Percentiles rank a stretch among this genome's conserved stretches.
Evolutionary conservation across 2,888 invertebrate genomes (phyloP).

Genomic region (Heliconius sara): DNA sequence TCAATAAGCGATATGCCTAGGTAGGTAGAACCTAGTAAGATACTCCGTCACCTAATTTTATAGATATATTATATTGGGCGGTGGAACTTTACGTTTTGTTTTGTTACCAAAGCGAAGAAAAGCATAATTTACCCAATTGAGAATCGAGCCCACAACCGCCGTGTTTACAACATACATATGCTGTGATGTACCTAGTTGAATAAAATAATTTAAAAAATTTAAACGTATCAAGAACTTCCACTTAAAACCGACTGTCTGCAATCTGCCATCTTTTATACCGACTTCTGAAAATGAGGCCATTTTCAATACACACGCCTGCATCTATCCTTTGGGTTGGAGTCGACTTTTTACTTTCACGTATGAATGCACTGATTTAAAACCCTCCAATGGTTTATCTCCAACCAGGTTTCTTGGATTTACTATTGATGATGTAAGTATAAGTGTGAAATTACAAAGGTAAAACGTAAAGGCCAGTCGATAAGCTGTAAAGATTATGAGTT

Average conservation of each 20-base stretch:
- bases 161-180: neutral
- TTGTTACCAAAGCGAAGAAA: too few relatives aligned
- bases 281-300: constrained; percentile 64
- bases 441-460: neutral
- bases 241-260: constrained; percentile 72
- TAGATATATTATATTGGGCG: too few relatives aligned
- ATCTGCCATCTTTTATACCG: constrained; percentile 77
- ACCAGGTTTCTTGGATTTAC: constrained; percentile 7
- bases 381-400: constrained; percentile 8
- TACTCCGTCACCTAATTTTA: too few relatives aligned
- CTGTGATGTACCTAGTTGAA: neutral
- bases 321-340: constrained; percentile 55
- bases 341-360: constrained; percentile 34
- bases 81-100: too few relatives aligned
- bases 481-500: too few relatives aligned
- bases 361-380: constrained; percentile 32
- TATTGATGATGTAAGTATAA: neutral
- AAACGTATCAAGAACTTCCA: constrained; percentile 42
- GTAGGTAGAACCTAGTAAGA: too few relatives aligned
- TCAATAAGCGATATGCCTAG: too few relatives aligned
- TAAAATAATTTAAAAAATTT: neutral
- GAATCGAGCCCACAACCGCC: neutral
- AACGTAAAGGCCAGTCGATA: neutral
- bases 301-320: constrained; percentile 58
- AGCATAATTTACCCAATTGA: neutral